Percentiles rank a stretch among this genome's conserved stretches.
Evolutionary conservation across 1,140 invertebrate genomes (phyloP).

Genomic region (Zaprionus inermis): DNA sequence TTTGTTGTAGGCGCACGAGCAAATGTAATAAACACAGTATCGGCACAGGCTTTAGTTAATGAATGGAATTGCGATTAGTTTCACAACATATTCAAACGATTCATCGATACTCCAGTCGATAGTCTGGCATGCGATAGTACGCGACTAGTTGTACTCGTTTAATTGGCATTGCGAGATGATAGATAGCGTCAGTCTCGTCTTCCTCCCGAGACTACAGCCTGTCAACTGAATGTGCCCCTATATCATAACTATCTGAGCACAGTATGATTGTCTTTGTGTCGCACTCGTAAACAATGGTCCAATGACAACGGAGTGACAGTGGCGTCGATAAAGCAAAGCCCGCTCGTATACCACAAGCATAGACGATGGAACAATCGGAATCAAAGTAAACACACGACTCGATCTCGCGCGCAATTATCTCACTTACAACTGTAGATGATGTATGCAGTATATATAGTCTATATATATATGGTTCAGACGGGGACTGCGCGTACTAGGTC

Average conservation of each 20-base stretch:
- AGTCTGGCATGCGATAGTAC: neutral
- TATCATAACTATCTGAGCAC: conserved; percentile 17
- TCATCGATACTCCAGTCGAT: neutral
- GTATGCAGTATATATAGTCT: conserved; percentile 1
- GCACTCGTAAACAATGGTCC: conserved; percentile 61
- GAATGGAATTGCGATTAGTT: conserved; percentile 55
- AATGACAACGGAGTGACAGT: conserved; percentile 73
- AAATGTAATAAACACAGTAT: neutral
- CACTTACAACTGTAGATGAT: neutral
- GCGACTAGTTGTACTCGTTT: neutral
- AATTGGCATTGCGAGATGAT: conserved; percentile 3
- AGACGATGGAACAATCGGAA: conserved; percentile 17
- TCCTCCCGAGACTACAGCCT: neutral
- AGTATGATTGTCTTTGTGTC: conserved; percentile 20
- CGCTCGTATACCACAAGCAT: conserved; percentile 36
- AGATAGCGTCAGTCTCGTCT: neutral
- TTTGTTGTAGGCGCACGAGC: conserved; percentile 2
- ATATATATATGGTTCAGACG: conserved; percentile 2
- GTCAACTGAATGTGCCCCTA: conserved; percentile 5
- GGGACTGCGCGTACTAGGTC: conserved; percentile 50
- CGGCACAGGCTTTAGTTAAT: conserved; percentile 12
- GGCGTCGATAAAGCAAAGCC: conserved; percentile 60
- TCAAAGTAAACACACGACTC: conserved; percentile 52
- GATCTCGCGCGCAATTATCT: conserved; percentile 44
- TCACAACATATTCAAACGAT: too few species aligned